Evolutionary conservation across 2,113 vertebrate genomes (phyloP).

Genomic region (Acanthisitta chloris): DNA sequence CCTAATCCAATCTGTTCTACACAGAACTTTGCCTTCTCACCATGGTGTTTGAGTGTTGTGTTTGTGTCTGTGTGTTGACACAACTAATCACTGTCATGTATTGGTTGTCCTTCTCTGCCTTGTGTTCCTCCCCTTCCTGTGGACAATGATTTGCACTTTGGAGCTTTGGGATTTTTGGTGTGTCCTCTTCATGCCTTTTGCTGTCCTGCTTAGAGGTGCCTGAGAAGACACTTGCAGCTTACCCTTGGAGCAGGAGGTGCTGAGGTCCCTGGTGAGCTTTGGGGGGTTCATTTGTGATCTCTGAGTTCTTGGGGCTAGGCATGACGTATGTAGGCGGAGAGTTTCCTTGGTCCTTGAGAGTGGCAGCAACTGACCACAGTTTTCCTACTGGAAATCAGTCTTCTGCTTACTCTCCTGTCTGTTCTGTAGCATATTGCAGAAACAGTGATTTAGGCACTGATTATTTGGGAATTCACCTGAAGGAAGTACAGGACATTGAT

Average conservation of each 20-base stretch:
- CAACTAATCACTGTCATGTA: no score
- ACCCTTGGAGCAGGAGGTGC: background rate
- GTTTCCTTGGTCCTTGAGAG: background rate
- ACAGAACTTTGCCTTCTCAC: background rate
- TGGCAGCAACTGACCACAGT: background rate
- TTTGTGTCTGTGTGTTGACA: background rate
- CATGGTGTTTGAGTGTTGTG: background rate
- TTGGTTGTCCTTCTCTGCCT: background rate
- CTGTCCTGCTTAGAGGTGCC: background rate
- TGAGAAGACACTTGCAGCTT: background rate
- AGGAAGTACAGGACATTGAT: background rate
- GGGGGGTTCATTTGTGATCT: background rate
- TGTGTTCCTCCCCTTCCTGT: background rate
- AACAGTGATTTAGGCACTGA: background rate
- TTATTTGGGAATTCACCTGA: background rate
- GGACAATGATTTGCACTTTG: background rate
- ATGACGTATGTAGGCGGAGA: background rate
- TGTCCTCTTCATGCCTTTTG: background rate
- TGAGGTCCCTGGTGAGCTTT: background rate
- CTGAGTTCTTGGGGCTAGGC: no score
- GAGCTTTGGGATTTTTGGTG: background rate
- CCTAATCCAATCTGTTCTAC: background rate
- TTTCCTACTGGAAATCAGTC: background rate
- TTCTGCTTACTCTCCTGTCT: background rate
- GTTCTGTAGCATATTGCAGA: fast-evolving